Percentiles rank a stretch among this genome's conserved stretches.
phyloP scores from a whole-genome alignment of 2,113 vertebrate species.

The Chlamydotis undulata region DNA sequence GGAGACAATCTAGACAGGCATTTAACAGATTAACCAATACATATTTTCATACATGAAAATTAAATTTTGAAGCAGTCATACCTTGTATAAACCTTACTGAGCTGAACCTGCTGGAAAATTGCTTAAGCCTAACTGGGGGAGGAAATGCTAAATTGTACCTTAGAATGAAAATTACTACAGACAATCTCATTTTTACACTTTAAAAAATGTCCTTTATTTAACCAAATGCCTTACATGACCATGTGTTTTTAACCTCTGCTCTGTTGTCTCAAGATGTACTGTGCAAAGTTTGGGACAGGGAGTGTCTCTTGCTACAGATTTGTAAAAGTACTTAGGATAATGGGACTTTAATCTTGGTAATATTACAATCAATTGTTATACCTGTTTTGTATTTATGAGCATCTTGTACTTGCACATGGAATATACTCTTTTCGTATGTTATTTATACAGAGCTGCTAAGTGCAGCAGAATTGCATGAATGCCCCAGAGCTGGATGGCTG shows the following conservation, averaged over 20 bases:
- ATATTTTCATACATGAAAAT: not conserved
- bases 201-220: not conserved
- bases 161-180: not conserved
- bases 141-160: not conserved
- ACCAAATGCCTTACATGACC: not conserved
- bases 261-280: not conserved
- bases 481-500: slow-evolving; percentile 23
- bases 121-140: not conserved
- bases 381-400: not conserved
- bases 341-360: not conserved
- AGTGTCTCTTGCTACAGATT: not conserved
- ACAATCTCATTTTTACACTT: not conserved
- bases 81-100: not conserved
- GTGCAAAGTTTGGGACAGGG: not conserved
- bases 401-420: not conserved
- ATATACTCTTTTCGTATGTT: not conserved
- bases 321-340: not conserved
- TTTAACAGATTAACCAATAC: not conserved
- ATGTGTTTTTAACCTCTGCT: not conserved
- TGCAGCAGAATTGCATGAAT: slow-evolving; percentile 12
- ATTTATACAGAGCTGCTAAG: not conserved
- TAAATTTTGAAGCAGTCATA: not conserved
- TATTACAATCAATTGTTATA: not conserved
- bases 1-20: not conserved
- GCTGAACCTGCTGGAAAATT: not conserved